Evolutionary conservation across 2,797 vertebrate species (phyloP).

Genomic region (Spondyliosoma cantharus): DNA sequence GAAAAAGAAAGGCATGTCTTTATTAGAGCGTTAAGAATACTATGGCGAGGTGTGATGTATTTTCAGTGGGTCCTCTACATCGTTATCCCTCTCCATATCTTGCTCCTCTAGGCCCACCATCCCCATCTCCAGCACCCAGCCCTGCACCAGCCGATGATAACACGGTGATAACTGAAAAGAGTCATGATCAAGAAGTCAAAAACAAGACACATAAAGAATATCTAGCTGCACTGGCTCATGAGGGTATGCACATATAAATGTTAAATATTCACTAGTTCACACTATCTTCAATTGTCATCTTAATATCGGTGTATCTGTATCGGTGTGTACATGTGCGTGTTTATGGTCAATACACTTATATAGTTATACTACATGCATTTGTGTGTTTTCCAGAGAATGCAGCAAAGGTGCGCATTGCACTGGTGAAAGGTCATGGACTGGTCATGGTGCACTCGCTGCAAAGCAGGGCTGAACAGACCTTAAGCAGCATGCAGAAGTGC

Average conservation of each 20-base stretch:
- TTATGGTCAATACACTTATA: conserved; percentile 22
- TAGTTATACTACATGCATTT: conserved; percentile 19
- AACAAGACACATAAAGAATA: conserved; percentile 86
- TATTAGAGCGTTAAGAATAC: not conserved
- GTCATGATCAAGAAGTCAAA: conserved; percentile 71
- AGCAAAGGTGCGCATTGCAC: conserved; percentile 83
- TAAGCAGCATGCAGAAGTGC: conserved; percentile 86
- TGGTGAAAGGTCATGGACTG: conserved; percentile 87
- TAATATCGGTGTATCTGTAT: not conserved
- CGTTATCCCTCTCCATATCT: conserved; percentile 1
- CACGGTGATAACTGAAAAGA: conserved; percentile 55
- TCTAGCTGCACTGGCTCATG: conserved; percentile 71
- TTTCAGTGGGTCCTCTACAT: not conserved
- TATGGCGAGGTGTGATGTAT: not conserved
- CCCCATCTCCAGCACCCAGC: conserved; percentile 51
- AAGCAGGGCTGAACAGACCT: conserved; percentile 79
- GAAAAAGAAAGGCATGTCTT: conserved; percentile 85
- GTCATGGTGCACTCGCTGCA: conserved; percentile 81
- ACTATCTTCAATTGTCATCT: not conserved
- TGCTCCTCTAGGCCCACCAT: conserved; percentile 38
- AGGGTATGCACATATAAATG: conserved; percentile 80
- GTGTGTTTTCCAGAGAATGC: conserved; percentile 78
- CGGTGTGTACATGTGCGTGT: not conserved
- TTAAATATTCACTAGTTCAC: not conserved
- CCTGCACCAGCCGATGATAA: conserved; percentile 68